Conservation (phyloP, 1,140 invertebrate genomes). For the Thaumetopoea pityocampa region DNA sequence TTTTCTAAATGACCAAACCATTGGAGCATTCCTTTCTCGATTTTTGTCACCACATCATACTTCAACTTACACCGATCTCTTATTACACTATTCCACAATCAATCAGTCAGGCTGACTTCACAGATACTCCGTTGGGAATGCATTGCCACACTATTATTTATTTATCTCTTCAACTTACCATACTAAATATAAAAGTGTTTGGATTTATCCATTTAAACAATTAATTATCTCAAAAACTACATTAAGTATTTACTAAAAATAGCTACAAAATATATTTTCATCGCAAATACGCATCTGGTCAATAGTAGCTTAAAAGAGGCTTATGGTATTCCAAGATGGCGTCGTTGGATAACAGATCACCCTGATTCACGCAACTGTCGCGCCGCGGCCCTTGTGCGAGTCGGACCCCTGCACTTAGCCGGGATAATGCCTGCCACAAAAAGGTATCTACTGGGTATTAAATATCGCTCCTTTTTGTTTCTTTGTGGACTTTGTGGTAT, state of each 20-base stretch:
- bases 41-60: too few species aligned
- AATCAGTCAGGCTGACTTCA: too few species aligned
- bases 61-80: too few species aligned
- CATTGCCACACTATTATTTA: too few species aligned
- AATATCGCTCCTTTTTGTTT: too few species aligned
- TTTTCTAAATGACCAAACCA: too few species aligned
- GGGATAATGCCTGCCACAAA: constrained; percentile 1
- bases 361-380: constrained; percentile 9
- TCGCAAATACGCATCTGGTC: not conserved
- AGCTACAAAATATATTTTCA: constrained; percentile 3
- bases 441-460: constrained; percentile 5
- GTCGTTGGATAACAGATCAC: constrained; percentile 10
- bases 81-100: too few species aligned
- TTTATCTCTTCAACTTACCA: too few species aligned
- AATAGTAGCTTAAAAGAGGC: constrained; percentile 9
- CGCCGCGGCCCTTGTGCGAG: constrained; percentile 9
- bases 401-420: constrained; percentile 10
- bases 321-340: constrained; percentile 4
- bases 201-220: not conserved
- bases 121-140: too few species aligned
- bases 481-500: too few species aligned
- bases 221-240: not conserved
- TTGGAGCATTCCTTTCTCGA: too few species aligned
- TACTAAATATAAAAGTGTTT: constrained; percentile 2
- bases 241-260: not conserved